A percentile compares a stretch with the other conserved stretches of the same genome.
These are phyloP conservation scores for Folsomia candida DNA, from an alignment of 2,888 invertebrate genomes.

Conservation along the genomic window DNA sequence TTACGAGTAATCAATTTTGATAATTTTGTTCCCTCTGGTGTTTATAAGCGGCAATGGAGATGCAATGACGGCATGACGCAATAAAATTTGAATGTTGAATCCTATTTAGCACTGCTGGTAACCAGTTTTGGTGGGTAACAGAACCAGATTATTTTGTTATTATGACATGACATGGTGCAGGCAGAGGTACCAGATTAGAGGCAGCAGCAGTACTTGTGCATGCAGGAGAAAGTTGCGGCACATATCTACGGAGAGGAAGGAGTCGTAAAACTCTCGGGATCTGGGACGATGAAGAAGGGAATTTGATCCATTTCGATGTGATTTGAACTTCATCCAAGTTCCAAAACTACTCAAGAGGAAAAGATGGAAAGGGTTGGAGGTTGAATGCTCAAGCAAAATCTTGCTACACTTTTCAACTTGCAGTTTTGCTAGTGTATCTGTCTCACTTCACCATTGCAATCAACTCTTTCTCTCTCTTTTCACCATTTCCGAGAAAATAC, in stretches of 20 bases:
- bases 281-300: constrained; percentile 3
- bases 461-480: not conserved
- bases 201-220: too few species aligned
- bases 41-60: too few species aligned
- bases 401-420: not conserved
- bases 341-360: constrained; percentile 16
- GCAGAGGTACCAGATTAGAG: too few species aligned
- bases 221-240: not conserved
- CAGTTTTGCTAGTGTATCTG: not conserved
- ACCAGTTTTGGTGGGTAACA: too few species aligned
- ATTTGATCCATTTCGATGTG: constrained; percentile 20
- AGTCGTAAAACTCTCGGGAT: not conserved
- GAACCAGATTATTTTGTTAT: too few species aligned
- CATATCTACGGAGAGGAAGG: not conserved
- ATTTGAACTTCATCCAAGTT: constrained; percentile 34
- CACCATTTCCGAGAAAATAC: not conserved
- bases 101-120: too few species aligned
- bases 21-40: too few species aligned
- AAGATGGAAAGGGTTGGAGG: constrained; percentile 20
- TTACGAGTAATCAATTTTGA: too few species aligned
- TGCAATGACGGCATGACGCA: too few species aligned
- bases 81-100: too few species aligned
- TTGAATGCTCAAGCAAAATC: constrained; percentile 16
- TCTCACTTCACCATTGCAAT: constrained; percentile 2
- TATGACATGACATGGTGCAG: too few species aligned